Percentiles rank a stretch among this genome's conserved stretches.
phyloP scores from a whole-genome alignment of 2,797 vertebrate species.

The Kryptopterus vitreolus region DNA sequence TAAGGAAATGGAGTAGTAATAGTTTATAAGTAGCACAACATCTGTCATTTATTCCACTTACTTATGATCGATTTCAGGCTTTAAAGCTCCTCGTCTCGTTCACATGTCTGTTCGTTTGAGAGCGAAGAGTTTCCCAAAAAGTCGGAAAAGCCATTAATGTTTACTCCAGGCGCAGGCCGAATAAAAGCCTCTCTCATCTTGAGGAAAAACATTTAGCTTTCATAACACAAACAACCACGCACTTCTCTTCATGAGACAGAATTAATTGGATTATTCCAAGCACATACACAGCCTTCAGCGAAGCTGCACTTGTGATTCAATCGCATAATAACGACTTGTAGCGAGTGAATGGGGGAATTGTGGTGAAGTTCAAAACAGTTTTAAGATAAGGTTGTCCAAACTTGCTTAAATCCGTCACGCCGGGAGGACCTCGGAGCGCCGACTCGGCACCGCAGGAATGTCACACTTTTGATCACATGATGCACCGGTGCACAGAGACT shows the following conservation, averaged over 20 bases:
- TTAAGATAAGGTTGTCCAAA: slow-evolving; percentile 84
- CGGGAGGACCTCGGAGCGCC: slow-evolving; percentile 74
- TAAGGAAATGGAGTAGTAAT: too few species aligned
- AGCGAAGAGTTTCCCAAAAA: slow-evolving; percentile 21
- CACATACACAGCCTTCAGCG: slow-evolving; percentile 75
- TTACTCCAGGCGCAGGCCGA: slow-evolving; percentile 14
- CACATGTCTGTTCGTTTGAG: slow-evolving; percentile 58
- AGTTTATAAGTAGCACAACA: too few species aligned
- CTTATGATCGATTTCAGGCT: slow-evolving; percentile 58
- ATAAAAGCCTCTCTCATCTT: slow-evolving; percentile 41
- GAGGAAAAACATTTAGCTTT: slow-evolving; percentile 76
- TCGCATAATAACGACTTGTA: slow-evolving; percentile 76
- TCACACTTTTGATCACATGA: slow-evolving; percentile 97
- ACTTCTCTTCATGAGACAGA: slow-evolving; percentile 65
- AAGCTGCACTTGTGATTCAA: slow-evolving; percentile 79
- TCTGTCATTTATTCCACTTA: slow-evolving; percentile 58
- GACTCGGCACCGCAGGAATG: slow-evolving; percentile 78
- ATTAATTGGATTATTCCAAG: slow-evolving; percentile 81
- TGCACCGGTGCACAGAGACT: slow-evolving; percentile 83
- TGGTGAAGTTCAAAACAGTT: slow-evolving; percentile 73
- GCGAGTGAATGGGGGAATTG: slow-evolving; percentile 75
- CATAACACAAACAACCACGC: slow-evolving; percentile 73
- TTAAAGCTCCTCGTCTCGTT: slow-evolving; percentile 37
- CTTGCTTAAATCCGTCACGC: slow-evolving; percentile 95
- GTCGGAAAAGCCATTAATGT: slow-evolving; percentile 11